Base-by-base conservation (phyloP, 1,140 invertebrate genomes). In the Scaptodrosophila lebanonensis region DNA sequence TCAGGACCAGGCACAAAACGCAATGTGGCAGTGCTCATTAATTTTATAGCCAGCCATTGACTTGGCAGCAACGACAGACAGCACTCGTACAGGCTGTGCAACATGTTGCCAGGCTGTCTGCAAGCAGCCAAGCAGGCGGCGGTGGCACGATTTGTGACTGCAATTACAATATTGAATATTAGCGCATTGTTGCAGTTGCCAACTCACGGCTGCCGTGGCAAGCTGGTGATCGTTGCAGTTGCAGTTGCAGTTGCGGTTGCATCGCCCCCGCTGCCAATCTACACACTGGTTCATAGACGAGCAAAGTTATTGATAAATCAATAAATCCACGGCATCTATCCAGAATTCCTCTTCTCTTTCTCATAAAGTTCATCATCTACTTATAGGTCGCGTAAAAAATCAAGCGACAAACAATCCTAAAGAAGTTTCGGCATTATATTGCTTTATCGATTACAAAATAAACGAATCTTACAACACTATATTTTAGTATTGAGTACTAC, bases 161-260 rank as follows among this genome's bases (percentile, higher is more conserved):
- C 75, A 82, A 82, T 82, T 82, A 82, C 76, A 82, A 82, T 82
- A 82, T 82, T 82, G 75, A 82, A 82, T 82, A 82, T 82, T 82
- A 83, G 75, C 70, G 69, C 76, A 83, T 82, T 82, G 75, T 82
- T 82, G 73, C 22, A 3, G n/a, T n/a, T n/a, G n/a, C 3, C 22
- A 25, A 25, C 22, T 25, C 3, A 8, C 22, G 3, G 22, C 22
- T 8, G 8, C 22, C 3, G 3, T 25, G 3, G 22, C 22, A n/a
- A n/a, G 42, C 47, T 47, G 33, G 27, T 45, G 65, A 27, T 42
- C 35, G 64, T 53, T 66, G 66, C 43, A 11, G 32, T 35, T 33
- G 35, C 22, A 27, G 35, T 15, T 38, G 35, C 13, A 15, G 13
- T 38, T 15, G 35, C 13, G 6, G 35, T 38, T 38, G 15, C 35